A percentile compares a stretch with the other conserved stretches of the same genome.
Evolutionary conservation across 2,888 invertebrate species (phyloP).

Genomic region (Leucozona laternaria): DNA sequence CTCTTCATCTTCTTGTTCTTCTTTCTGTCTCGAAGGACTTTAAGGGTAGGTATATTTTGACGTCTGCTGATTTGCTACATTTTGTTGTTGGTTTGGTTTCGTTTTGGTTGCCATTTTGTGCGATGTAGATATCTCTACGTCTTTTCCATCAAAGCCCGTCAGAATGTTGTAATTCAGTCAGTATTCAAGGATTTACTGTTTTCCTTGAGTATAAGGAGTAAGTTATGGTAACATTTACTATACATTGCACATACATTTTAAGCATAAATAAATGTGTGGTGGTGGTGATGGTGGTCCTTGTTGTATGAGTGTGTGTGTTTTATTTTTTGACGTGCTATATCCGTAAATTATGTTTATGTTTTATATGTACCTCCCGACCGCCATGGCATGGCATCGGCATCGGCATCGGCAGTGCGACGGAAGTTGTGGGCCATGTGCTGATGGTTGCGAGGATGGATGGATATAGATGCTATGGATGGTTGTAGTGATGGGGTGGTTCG

Average conservation of each 20-base stretch:
- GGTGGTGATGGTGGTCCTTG: conserved; percentile 5
- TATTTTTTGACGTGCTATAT: conserved; percentile 34
- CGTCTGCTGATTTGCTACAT: conserved; percentile 53
- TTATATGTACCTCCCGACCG: conserved; percentile 48
- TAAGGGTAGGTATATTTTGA: conserved; percentile 33
- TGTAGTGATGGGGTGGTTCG: neutral
- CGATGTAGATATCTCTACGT: conserved; percentile 11
- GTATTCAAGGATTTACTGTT: conserved; percentile 49
- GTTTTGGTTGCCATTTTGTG: conserved; percentile 21
- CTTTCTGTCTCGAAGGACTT: conserved; percentile 50
- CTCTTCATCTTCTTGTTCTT: neutral
- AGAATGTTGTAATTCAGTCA: conserved; percentile 45
- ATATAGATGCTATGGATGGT: conserved; percentile 38
- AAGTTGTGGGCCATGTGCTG: conserved; percentile 33
- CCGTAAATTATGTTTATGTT: conserved; percentile 71
- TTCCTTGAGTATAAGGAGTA: conserved; percentile 49
- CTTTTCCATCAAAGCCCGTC: conserved; percentile 72
- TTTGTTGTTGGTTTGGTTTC: conserved; percentile 5
- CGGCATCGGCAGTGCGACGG: conserved; percentile 9
- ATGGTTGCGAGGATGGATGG: conserved; percentile 41
- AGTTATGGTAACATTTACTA: conserved; percentile 51
- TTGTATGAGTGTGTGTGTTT: neutral
- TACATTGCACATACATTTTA: conserved; percentile 30
- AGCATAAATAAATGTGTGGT: conserved; percentile 35
- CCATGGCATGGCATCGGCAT: neutral